Evolutionary conservation across 2,797 vertebrate genomes (phyloP).

Genomic region (Coranthus polyacanthus): DNA sequence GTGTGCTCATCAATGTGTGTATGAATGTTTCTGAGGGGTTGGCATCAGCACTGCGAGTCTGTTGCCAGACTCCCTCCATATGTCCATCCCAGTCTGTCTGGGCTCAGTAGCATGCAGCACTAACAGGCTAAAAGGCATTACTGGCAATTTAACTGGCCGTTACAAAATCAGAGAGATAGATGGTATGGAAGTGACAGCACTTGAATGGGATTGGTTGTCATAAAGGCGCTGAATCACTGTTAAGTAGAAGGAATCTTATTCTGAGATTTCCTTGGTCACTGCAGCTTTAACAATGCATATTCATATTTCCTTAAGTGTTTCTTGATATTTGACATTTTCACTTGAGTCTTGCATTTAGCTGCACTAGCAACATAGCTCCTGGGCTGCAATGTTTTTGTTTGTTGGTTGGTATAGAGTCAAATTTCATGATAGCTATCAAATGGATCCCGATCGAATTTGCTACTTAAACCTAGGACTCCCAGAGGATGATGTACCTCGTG

Average conservation of each 20-base stretch:
- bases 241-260: constrained; percentile 45
- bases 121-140: constrained; percentile 71
- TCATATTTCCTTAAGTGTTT: neutral
- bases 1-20: constrained; percentile 24
- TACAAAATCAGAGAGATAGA: constrained; percentile 52
- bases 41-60: constrained; percentile 51
- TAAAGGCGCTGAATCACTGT: constrained; percentile 39
- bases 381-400: too few relatives aligned
- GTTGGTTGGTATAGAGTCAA: neutral
- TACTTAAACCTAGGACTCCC: too few relatives aligned
- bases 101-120: constrained; percentile 61
- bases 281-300: neutral
- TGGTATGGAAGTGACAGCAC: constrained; percentile 40
- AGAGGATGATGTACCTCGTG: too few relatives aligned
- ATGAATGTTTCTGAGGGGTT: constrained; percentile 55
- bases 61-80: constrained; percentile 78
- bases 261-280: constrained; percentile 17
- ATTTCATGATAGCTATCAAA: neutral
- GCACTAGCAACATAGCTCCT: neutral
- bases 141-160: constrained; percentile 61
- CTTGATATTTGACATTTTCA: too few relatives aligned
- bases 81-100: constrained; percentile 72
- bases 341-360: neutral
- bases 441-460: too few relatives aligned
- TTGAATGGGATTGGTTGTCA: constrained; percentile 43